These are phyloP conservation scores for Tarsius wallacei DNA, from an alignment of 2,797 vertebrate species.

Conservation along the genomic window DNA sequence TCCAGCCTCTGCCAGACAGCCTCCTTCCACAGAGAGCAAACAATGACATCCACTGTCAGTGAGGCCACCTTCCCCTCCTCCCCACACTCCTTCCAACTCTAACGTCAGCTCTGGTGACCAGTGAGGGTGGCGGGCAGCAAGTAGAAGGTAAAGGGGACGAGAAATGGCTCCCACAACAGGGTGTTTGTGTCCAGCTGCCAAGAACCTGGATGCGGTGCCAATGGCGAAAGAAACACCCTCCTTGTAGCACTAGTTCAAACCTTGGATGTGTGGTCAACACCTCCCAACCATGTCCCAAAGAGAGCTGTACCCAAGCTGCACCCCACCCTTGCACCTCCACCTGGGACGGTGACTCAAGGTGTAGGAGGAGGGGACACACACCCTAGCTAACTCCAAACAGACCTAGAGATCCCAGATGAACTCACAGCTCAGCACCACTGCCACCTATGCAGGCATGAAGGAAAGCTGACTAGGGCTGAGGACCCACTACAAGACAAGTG, in stretches of 20 bases:
- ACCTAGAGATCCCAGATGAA: not conserved
- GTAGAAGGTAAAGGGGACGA: slow-evolving; percentile 20
- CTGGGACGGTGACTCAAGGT: not conserved
- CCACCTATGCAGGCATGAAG: too few relatives aligned
- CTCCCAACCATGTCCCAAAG: not conserved
- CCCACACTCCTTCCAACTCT: not conserved
- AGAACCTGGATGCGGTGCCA: not conserved
- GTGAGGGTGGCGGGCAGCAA: not conserved
- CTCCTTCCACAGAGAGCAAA: slow-evolving; percentile 8
- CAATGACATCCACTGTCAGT: slow-evolving; percentile 18
- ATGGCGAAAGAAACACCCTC: not conserved
- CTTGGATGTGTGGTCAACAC: not conserved
- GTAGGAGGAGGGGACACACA: not conserved
- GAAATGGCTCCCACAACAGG: slow-evolving; percentile 41
- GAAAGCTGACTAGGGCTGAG: too few relatives aligned
- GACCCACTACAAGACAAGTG: not conserved
- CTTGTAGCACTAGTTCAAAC: slow-evolving; percentile 36
- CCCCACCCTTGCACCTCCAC: not conserved
- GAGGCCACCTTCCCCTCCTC: not conserved
- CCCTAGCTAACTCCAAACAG: not conserved
- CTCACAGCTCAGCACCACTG: rapidly evolving
- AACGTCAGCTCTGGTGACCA: slow-evolving; percentile 33
- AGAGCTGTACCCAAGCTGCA: rapidly evolving
- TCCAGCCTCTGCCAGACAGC: not conserved
- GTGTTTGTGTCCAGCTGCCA: not conserved